These are phyloP conservation scores for Thumatha senex DNA, from an alignment of 2,888 invertebrate species.

Conservation along the genomic window DNA sequence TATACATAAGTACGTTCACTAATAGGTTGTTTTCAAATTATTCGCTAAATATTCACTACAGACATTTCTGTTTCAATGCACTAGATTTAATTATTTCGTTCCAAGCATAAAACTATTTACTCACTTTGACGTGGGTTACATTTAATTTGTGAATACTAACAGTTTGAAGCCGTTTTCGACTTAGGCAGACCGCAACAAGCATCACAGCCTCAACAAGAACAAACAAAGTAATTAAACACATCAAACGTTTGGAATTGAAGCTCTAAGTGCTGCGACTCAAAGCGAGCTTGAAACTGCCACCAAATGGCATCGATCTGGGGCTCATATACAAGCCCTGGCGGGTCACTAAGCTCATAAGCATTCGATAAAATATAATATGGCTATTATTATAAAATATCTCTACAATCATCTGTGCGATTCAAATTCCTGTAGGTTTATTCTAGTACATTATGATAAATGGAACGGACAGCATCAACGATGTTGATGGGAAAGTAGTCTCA, in stretches of 20 bases:
- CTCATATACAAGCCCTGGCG: conserved; percentile 17
- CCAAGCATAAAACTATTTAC: conserved; percentile 70
- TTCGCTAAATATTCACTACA: conserved; percentile 40
- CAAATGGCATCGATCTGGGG: conserved; percentile 30
- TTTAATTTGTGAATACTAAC: conserved; percentile 79
- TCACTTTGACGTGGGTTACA: conserved; percentile 79
- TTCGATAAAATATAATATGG: conserved; percentile 20
- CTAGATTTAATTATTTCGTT: conserved; percentile 71
- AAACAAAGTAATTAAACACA: conserved; percentile 83
- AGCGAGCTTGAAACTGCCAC: conserved; percentile 44
- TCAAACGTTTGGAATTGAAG: conserved; percentile 79
- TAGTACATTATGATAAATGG: no score
- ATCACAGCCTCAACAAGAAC: conserved; percentile 71
- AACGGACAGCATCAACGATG: no score
- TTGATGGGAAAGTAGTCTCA: no score
- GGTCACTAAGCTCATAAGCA: conserved; percentile 21
- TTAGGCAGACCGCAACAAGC: conserved; percentile 75
- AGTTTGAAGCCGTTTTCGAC: conserved; percentile 75
- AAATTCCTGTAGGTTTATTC: not conserved
- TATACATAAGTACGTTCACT: not conserved
- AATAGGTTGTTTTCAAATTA: conserved; percentile 28
- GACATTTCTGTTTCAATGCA: conserved; percentile 37
- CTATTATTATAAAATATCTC: conserved; percentile 14
- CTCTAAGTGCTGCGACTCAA: conserved; percentile 68
- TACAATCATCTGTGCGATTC: no score